Evolutionary conservation across 2,113 vertebrate genomes (phyloP).

Genomic region (Urocynchramus pylzowi): DNA sequence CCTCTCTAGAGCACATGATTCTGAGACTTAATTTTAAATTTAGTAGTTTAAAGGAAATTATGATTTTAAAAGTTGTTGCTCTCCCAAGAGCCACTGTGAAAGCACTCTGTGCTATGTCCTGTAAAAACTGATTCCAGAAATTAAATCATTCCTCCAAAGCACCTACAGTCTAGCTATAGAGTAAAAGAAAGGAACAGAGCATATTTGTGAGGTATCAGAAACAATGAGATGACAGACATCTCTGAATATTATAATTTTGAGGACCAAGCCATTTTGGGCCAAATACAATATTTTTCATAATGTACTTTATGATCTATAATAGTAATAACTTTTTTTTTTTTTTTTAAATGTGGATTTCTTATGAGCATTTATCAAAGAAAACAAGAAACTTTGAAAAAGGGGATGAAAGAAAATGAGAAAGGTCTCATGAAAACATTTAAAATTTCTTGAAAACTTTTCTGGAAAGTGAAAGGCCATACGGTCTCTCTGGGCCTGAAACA

Average conservation of each 20-base stretch:
- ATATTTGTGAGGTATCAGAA: neutral
- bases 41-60: neutral
- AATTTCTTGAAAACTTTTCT: neutral
- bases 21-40: neutral
- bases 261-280: neutral
- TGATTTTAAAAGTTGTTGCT: neutral
- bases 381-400: neutral
- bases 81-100: neutral
- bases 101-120: neutral
- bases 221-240: accelerated
- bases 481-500: neutral
- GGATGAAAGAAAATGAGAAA: neutral
- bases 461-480: neutral
- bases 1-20: neutral
- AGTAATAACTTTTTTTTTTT: neutral
- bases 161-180: neutral
- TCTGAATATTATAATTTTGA: neutral
- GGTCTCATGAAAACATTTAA: neutral
- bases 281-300: neutral
- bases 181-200: neutral
- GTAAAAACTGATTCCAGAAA: neutral
- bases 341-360: neutral
- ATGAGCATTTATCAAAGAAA: neutral
- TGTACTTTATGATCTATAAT: neutral
- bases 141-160: neutral